These are phyloP conservation scores for Drosophila mulleri DNA, from an alignment of 2,888 invertebrate genomes.

Conservation along the genomic window DNA sequence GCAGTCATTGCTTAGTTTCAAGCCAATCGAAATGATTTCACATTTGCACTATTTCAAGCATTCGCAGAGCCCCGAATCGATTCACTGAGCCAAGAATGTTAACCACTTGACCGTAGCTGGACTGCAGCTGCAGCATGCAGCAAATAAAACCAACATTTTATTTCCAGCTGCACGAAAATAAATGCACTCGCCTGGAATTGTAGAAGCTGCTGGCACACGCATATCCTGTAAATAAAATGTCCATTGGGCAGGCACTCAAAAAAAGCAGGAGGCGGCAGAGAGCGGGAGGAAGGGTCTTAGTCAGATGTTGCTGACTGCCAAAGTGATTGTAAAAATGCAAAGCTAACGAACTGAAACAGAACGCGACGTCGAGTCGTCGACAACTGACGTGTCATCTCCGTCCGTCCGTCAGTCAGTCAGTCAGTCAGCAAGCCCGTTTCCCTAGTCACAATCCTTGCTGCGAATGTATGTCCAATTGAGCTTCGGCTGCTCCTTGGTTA, in stretches of 20 bases:
- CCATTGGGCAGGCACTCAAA: too few species aligned
- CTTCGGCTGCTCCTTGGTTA: constrained; percentile 37
- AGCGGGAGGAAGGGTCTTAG: background rate
- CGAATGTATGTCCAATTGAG: constrained; percentile 22
- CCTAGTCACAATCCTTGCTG: constrained; percentile 5
- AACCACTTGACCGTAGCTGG: constrained; percentile 5
- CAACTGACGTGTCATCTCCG: constrained; percentile 60
- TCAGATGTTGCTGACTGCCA: constrained; percentile 58
- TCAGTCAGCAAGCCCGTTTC: constrained; percentile 33
- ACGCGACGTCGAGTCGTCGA: constrained; percentile 66
- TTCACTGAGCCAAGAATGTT: constrained; percentile 23
- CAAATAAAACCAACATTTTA: constrained; percentile 77
- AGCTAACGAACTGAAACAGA: constrained; percentile 80
- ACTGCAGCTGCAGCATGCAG: constrained; percentile 58
- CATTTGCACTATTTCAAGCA: constrained; percentile 9
- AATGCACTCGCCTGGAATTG: constrained; percentile 68
- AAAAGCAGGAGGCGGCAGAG: background rate
- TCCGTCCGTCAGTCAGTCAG: constrained; percentile 44
- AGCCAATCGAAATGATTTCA: constrained; percentile 6
- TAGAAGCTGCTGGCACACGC: constrained; percentile 61
- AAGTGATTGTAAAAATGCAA: constrained; percentile 80
- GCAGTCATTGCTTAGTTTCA: background rate
- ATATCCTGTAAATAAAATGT: constrained; percentile 80
- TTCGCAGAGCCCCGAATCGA: constrained; percentile 47
- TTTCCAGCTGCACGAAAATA: constrained; percentile 73